Evolutionary conservation across 2,113 vertebrate genomes (phyloP), one percentile per base, ranked within the genome.

Genomic region (Caranx melampygus): DNA sequence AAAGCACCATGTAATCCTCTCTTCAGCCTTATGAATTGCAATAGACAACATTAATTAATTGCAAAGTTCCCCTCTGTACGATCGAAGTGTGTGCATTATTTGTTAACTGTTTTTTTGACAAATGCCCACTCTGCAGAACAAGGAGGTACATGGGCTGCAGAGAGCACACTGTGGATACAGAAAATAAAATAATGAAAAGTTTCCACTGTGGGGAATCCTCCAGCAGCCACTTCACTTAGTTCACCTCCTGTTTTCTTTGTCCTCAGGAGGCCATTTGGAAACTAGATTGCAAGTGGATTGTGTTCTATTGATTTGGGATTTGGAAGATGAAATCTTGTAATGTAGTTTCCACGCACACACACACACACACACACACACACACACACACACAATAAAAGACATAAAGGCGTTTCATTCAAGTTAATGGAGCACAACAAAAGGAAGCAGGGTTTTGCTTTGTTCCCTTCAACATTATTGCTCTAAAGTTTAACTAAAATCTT

Each of bases 281-380:
- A 81, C 79, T 76, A 81, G 76, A 84, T 87, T 83, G 80, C 40
- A 57, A 87, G 85, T 65, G 78, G 78, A 87, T 83, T 88, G 77
- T 73, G 52, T 68, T 14, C 47, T 78, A 86, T 86, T 72, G 80
- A 89, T 89, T 89, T 81, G 74, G 78, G 71, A 81, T 57, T 62
- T 63, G 55, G 8, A 35, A 62, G 69, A 85, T 79, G 37, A 77
- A 84, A 75, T 78, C 6, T 26, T 79, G 67, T 72, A 62, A 75
- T 79, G 55, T 49, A 63, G 33, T 72, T 66, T 61, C 31, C 35
- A 40, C 34, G 49, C 59, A 61, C 9, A 44, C 3, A 37, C 44
- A 70, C 49, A 42, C 12, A 55, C 33, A n/a, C n/a, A n/a, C n/a
- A n/a, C n/a, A n/a, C n/a, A n/a, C n/a, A n/a, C n/a, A 69, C 58